These are phyloP conservation scores for Hemiprocne comata DNA, from an alignment of 2,113 vertebrate genomes.

Conservation along the genomic window DNA sequence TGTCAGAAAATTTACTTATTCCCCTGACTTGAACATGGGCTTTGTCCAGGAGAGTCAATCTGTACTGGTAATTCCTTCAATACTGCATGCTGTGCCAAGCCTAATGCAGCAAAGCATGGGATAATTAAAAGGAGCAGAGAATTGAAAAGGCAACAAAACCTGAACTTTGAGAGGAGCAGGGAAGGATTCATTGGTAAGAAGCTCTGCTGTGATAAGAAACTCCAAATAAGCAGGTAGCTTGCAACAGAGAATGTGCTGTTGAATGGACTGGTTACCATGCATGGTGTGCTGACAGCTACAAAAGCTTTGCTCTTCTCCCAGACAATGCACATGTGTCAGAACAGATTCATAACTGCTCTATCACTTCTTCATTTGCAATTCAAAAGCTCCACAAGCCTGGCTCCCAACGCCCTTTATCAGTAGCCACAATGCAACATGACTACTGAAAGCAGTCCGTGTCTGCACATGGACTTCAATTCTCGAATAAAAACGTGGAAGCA, in stretches of 20 bases:
- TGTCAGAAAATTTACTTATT: not conserved
- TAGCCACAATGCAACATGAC: not conserved
- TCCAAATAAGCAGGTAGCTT: not conserved
- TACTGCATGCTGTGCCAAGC: not conserved
- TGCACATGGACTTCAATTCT: not conserved
- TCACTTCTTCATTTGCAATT: not conserved
- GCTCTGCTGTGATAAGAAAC: not conserved
- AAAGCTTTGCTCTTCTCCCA: not conserved
- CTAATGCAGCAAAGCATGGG: not conserved
- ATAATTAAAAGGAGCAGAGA: not conserved
- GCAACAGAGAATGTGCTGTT: not conserved
- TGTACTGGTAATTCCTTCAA: not conserved
- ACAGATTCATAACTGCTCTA: not conserved
- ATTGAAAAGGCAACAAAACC: not conserved
- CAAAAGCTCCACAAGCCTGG: not conserved
- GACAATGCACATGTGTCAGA: accelerated
- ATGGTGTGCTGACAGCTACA: not conserved
- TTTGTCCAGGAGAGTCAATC: not conserved
- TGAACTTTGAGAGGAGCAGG: not conserved
- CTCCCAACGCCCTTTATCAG: not conserved
- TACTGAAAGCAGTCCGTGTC: not conserved
- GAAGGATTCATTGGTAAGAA: not conserved
- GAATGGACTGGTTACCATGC: not conserved
- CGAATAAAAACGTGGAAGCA: not conserved
- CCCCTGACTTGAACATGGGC: not conserved